A percentile compares a stretch with the other conserved stretches of the same genome.
Evolutionary conservation across 1,140 invertebrate species (phyloP).

Genomic region (Ephestia elutella): DNA sequence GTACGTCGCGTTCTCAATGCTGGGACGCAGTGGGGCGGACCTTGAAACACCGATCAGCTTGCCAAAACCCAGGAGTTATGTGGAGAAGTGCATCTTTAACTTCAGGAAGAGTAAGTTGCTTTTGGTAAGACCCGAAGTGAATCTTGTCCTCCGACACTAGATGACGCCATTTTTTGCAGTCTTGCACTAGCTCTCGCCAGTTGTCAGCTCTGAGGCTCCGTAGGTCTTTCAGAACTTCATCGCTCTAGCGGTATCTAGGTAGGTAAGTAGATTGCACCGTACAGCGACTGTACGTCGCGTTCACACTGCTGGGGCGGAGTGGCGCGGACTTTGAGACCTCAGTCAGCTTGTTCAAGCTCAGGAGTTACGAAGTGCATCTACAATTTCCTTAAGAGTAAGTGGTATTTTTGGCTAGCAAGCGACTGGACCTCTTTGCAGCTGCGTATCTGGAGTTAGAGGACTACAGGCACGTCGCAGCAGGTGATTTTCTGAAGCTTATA

Average conservation of each 20-base stretch:
- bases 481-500: too few species aligned
- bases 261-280: too few species aligned
- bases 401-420: too few species aligned
- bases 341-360: slow-evolving; percentile 35
- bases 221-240: too few species aligned
- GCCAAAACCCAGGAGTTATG: slow-evolving; percentile 36
- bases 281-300: slow-evolving; percentile 36
- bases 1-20: slow-evolving; percentile 38
- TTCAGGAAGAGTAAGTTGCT: slow-evolving; percentile 42
- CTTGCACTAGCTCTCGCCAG: too few species aligned
- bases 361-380: slow-evolving; percentile 36
- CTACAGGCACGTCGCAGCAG: too few species aligned
- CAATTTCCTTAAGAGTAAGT: slow-evolving; percentile 42
- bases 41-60: slow-evolving; percentile 38
- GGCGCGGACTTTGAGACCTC: slow-evolving; percentile 43
- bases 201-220: too few species aligned
- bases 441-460: too few species aligned
- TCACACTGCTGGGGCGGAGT: slow-evolving; percentile 29
- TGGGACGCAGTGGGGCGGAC: slow-evolving; percentile 34
- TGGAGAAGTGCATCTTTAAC: slow-evolving; percentile 42
- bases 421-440: too few species aligned
- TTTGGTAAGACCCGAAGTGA: too few species aligned
- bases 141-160: background rate
- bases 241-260: too few species aligned
- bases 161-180: too few species aligned